phyloP scores from a whole-genome alignment of 2,113 vertebrate genomes.

The Neolamprologus sp. region DNA sequence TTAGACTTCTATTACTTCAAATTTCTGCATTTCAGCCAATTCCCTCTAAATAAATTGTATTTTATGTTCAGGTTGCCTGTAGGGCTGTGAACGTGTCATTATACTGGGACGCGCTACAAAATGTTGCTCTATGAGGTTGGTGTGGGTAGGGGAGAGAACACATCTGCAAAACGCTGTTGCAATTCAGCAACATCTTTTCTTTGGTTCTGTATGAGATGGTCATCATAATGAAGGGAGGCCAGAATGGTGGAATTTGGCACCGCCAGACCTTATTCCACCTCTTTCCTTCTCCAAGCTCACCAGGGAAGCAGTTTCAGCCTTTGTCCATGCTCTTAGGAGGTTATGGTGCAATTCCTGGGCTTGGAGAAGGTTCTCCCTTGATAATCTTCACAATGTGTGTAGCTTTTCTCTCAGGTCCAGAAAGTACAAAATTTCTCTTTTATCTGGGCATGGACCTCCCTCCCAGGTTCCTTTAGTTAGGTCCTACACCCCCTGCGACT shows the following conservation, averaged over 20 bases:
- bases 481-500: not conserved
- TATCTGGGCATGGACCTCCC: not conserved
- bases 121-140: not conserved
- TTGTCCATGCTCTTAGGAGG: not conserved
- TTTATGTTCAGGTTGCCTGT: not conserved
- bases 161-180: not conserved
- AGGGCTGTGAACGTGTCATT: not conserved
- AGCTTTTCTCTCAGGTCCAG: not conserved
- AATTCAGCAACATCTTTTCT: not conserved
- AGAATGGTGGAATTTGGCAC: not conserved
- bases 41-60: not conserved
- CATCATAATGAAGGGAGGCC: not conserved
- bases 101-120: not conserved
- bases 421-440: not conserved
- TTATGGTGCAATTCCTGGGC: not conserved
- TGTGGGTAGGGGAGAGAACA: not conserved
- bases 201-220: not conserved
- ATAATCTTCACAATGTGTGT: not conserved
- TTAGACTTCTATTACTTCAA: not conserved
- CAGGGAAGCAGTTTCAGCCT: not conserved
- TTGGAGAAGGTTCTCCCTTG: not conserved
- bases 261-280: not conserved
- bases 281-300: not conserved
- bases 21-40: not conserved
- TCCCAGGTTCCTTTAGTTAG: not conserved